Base-by-base conservation (phyloP, 2,888 invertebrate genomes). In the Diogma glabrata region DNA sequence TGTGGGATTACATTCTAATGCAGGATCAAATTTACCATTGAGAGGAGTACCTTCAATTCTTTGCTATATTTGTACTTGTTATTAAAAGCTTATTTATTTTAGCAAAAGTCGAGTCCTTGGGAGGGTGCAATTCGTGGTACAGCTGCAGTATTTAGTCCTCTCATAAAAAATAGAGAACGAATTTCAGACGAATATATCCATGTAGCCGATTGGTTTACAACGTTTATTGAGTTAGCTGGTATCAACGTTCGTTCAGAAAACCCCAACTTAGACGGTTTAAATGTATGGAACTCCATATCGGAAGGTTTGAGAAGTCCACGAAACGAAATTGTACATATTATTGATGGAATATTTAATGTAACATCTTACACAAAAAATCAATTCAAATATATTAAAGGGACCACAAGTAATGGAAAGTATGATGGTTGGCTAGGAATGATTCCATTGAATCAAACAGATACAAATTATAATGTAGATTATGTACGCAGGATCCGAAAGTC, bases 121-220 rank as follows among this genome's bases (percentile, higher is more conserved):
- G 93, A 95, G 69, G 94, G 94, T 3, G 91, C 80, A 0, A 76
- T 90, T 0, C 75, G 89, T 52, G 85, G 84, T 0, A 79, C 80
- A 1, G 86, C 84, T 0, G 80, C 85, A 43, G 71, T 91, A 48
- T 90, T 85, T 79, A 84, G 81, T 60, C 81, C 87, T 0, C 55
- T 73, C 26, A 62, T 80, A n/a, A 63, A 63, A 16, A 55, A 69
- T 45, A 69, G 75, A 6, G 63, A 72, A 12, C 74, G 77, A 58
- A 74, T 86, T 1, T 78, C 76, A 9, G 67, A 75, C 17, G 72
- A 80, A 47, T 69, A 88, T 48, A 78, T 91, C 63, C 89, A 90
- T 62, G 78, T 91, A 10, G 78, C 80, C 4, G 92, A 93, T 66
- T 88, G 87, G 84, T 64, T 91, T 33, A 90, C 92, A 0, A 91